phyloP scores from a whole-genome alignment of 2,113 vertebrate species.

The Colaptes auratus region DNA sequence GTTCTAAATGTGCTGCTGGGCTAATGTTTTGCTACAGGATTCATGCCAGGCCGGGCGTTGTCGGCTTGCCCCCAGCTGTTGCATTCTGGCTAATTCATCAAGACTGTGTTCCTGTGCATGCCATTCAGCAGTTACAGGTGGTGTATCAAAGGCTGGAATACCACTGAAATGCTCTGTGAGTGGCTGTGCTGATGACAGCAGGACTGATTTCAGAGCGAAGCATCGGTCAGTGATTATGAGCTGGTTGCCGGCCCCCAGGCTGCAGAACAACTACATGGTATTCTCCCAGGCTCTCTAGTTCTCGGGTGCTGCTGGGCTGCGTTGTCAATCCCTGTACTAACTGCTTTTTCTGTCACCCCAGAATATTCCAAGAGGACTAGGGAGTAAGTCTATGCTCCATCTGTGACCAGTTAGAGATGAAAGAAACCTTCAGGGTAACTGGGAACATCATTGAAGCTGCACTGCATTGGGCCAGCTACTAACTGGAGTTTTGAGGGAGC shows the following conservation, averaged over 20 bases:
- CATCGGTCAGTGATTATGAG: neutral
- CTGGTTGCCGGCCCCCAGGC: neutral
- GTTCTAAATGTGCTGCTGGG: neutral
- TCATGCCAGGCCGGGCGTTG: neutral
- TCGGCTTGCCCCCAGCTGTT: neutral
- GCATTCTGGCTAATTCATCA: neutral
- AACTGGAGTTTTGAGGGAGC: neutral
- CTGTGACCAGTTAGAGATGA: neutral
- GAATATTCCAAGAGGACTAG: neutral
- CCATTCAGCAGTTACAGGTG: neutral
- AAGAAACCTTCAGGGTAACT: neutral
- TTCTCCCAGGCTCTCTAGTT: neutral
- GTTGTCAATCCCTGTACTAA: accelerated
- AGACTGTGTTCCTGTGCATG: neutral
- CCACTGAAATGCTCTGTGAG: neutral
- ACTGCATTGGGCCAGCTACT: neutral
- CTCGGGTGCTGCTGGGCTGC: neutral
- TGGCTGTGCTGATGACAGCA: neutral
- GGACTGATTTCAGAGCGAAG: neutral
- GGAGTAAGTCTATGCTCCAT: accelerated
- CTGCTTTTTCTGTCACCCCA: neutral
- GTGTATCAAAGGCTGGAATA: neutral
- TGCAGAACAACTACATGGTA: neutral
- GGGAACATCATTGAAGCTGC: neutral
- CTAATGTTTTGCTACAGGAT: neutral